phyloP scores from a whole-genome alignment of 2,113 vertebrate genomes.

The Hucho hucho region DNA sequence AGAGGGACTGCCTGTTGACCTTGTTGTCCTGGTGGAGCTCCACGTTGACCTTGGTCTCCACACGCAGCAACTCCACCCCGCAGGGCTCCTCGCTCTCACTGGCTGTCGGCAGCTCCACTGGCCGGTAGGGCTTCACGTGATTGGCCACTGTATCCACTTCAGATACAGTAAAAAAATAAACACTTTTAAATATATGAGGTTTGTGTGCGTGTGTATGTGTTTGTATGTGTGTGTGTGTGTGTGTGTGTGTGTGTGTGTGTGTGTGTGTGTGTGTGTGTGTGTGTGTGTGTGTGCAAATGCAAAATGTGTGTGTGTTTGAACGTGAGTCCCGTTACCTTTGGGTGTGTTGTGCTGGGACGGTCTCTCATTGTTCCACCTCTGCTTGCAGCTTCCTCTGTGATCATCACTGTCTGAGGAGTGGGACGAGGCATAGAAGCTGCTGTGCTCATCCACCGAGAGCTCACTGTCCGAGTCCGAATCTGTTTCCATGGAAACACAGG shows the following conservation, averaged over 20 bases:
- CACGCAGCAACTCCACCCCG: conserved; percentile 67
- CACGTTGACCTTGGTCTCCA: conserved; percentile 85
- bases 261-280: not conserved
- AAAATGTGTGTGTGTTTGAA: not conserved
- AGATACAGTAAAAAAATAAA: conserved; percentile 10
- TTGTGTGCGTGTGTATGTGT: not conserved
- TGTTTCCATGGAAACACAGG: conserved; percentile 10
- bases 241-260: not conserved
- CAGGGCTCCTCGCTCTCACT: conserved; percentile 75
- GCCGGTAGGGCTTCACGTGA: conserved; percentile 78
- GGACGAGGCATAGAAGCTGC: conserved; percentile 84
- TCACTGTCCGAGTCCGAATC: conserved; percentile 88
- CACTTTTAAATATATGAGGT: not conserved
- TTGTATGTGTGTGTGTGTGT: not conserved
- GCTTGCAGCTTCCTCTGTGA: conserved; percentile 56
- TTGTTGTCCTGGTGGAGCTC: conserved; percentile 80
- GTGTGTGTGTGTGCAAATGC: not conserved
- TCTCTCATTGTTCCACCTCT: conserved; percentile 75
- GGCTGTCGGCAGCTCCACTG: conserved; percentile 66
- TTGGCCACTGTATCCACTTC: conserved; percentile 57
- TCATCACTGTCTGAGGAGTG: conserved; percentile 84
- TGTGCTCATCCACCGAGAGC: conserved; percentile 82
- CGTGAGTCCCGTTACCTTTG: conserved; percentile 72
- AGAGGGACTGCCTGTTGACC: conserved; percentile 63
- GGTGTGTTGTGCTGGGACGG: conserved; percentile 81